Base-by-base conservation (phyloP, 2,797 vertebrate genomes). In the Cirrhinus mrigala region DNA sequence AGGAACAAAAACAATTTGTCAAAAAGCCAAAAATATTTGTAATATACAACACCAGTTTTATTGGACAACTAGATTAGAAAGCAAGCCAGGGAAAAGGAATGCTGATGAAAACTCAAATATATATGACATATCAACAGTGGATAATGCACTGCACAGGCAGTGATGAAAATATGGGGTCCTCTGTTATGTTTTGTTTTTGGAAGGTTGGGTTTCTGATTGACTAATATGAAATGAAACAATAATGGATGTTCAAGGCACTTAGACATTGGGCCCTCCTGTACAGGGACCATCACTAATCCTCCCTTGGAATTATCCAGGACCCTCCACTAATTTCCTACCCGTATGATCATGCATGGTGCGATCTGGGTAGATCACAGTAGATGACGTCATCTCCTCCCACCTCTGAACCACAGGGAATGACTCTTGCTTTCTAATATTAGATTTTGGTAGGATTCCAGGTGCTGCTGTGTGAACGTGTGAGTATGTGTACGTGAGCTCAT, bases 391-490 rank as follows among this genome's bases (percentile, higher is more conserved):
- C 54, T 62, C 75, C 40, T 64, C 62, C 82, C 40, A 84, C 64
- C 37, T 64, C 68, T 79, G 29, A 62, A 80, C 69, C 54, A 22
- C 16, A 66, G 68, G 77, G n/a, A 74, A 54, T 27, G 68, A 84
- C 68, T 85, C 77, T 64, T 50, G 84, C 54, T 74, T 85, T 80
- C 84, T 85, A 85, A 85, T 73, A 77, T 75, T 82, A 85, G 74
- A 64, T 71, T 44, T 33, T 84, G 75, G 54, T 40, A 78, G 69
- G 27, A 58, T 85, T 66, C 81, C 82, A 58, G 79, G 66, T 75
- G 75, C 50, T 29, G 20, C 27, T 11, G 50, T 68, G 69, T 73
- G 76, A 77, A 81, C 44, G 40, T 81, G 60, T 71, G 52, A 56
- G 46, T 58, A 46, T 62, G 81, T 24, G 70, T 62, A 60, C 24